These are phyloP conservation scores for Ypsolopha scabrella DNA, from an alignment of 2,888 invertebrate species.

Conservation along the genomic window DNA sequence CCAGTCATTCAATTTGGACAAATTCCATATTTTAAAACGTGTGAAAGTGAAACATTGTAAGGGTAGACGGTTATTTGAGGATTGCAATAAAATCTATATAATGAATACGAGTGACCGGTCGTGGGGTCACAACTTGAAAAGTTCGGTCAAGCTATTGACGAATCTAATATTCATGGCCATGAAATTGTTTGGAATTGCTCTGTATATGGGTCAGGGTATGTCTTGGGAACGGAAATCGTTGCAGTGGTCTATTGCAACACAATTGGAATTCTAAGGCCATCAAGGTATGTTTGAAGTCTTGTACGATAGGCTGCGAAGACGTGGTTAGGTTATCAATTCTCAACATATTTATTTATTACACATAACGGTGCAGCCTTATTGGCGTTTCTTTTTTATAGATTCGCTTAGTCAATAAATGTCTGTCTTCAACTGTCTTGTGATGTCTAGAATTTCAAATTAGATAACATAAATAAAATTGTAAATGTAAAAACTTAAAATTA, in stretches of 20 bases:
- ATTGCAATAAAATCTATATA: conserved; percentile 35
- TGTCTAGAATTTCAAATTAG: no score
- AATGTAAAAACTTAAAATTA: background rate
- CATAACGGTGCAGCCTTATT: no score
- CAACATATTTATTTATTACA: no score
- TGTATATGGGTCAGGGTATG: conserved; percentile 50
- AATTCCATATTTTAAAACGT: conserved; percentile 57
- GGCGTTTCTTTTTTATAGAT: no score
- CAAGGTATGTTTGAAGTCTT: background rate
- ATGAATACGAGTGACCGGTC: conserved; percentile 25
- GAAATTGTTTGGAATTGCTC: conserved; percentile 13
- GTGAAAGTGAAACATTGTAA: conserved; percentile 58
- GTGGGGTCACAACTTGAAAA: conserved; percentile 43
- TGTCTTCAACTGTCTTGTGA: no score
- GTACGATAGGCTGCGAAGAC: background rate
- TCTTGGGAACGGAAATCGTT: conserved; percentile 58
- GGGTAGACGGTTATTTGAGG: conserved; percentile 27
- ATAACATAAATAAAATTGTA: no score
- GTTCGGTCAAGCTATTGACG: conserved; percentile 60
- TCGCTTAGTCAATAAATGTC: no score
- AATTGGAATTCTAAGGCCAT: background rate
- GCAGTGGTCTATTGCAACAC: background rate
- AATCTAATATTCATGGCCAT: conserved; percentile 22
- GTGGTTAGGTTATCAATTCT: no score
- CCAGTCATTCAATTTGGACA: conserved; percentile 43